Evolutionary conservation across 2,888 invertebrate species (phyloP).

Genomic region (Caenorhabditis sp.): DNA sequence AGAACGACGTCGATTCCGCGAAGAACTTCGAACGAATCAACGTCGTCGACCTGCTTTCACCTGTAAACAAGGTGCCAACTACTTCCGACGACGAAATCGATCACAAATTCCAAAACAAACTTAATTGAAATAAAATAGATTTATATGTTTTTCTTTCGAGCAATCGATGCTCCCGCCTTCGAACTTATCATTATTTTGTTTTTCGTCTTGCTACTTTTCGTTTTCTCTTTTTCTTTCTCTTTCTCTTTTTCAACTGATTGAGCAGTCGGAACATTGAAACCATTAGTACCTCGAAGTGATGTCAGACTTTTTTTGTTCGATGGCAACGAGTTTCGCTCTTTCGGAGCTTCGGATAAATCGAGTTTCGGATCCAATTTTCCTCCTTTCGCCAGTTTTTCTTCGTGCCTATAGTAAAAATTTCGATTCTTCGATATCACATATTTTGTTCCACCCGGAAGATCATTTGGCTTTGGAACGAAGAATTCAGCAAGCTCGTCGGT

Average conservation of each 20-base stretch:
- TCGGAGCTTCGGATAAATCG: not conserved
- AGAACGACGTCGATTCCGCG: conserved; percentile 84
- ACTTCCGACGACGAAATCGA: conserved; percentile 19
- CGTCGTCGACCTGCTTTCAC: conserved; percentile 33
- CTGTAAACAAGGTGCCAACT: conserved; percentile 46
- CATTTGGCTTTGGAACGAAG: conserved; percentile 18
- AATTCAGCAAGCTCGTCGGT: conserved; percentile 8
- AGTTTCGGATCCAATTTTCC: not conserved
- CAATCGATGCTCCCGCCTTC: not conserved
- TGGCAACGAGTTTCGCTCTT: not conserved
- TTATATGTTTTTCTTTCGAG: not conserved
- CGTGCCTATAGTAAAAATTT: conserved; percentile 6
- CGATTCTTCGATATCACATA: not conserved
- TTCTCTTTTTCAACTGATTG: too few species aligned
- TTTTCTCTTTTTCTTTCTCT: not conserved
- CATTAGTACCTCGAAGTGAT: not conserved
- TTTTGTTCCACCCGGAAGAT: conserved; percentile 25
- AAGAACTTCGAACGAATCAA: conserved; percentile 77
- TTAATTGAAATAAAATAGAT: not conserved
- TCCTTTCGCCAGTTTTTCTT: not conserved
- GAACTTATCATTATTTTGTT: not conserved
- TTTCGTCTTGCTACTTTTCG: not conserved
- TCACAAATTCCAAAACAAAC: not conserved
- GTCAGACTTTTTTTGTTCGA: not conserved
- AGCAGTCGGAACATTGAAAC: too few species aligned